Evolutionary conservation across 64 coral and sea anemone genomes (phyloP).

Genomic region (Stichodactyla mertensii): DNA sequence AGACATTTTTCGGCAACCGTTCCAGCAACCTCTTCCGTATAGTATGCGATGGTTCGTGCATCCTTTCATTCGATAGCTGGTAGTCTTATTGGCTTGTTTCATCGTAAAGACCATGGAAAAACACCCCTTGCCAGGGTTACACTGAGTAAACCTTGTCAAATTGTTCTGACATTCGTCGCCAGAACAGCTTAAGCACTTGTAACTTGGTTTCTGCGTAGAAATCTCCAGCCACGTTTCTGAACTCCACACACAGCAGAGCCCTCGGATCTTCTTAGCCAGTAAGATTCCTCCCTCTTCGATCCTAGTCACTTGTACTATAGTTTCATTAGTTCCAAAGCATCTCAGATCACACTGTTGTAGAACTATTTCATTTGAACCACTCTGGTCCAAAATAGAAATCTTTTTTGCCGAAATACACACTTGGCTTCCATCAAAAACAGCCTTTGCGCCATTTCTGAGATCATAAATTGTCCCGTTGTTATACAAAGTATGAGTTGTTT

Average conservation of each 20-base stretch:
- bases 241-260: slow-evolving; percentile 34
- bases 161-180: slow-evolving; percentile 14
- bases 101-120: slow-evolving; percentile 24
- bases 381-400: slow-evolving; percentile 27
- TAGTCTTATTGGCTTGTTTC: neutral
- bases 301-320: slow-evolving; percentile 16
- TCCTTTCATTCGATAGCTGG: neutral
- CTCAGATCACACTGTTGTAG: slow-evolving; percentile 20
- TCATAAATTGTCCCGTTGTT: slow-evolving; percentile 25
- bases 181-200: slow-evolving; percentile 28
- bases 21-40: neutral
- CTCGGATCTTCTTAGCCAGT: neutral
- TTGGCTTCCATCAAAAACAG: slow-evolving; percentile 31
- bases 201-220: slow-evolving; percentile 7
- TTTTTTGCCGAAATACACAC: slow-evolving; percentile 36
- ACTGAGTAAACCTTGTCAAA: neutral
- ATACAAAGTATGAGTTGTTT: slow-evolving; percentile 13
- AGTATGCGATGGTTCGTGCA: neutral
- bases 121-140: slow-evolving; percentile 36
- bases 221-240: slow-evolving; percentile 20
- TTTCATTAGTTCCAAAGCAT: slow-evolving; percentile 23
- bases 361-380: slow-evolving; percentile 11
- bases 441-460: slow-evolving; percentile 7
- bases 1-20: neutral
- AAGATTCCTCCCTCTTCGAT: slow-evolving; percentile 37